Conservation (phyloP, 37 sponge, comb jelly and placozoan species). For the Halichondria panicea region DNA sequence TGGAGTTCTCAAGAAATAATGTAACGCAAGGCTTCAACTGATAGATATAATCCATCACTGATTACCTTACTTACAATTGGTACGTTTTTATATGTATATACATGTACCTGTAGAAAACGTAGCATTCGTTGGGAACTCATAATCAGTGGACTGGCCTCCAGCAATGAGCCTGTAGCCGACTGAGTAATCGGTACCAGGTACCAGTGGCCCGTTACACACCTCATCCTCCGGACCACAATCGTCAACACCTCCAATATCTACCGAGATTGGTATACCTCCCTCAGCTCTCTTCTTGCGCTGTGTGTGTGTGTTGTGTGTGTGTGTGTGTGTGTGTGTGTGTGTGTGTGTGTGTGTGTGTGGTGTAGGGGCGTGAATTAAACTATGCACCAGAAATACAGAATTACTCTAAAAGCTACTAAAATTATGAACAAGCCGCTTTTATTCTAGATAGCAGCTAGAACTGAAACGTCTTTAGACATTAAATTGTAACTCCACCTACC, state of each 20-base stretch:
- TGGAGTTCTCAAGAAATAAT: too few species aligned
- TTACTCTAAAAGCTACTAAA: too few species aligned
- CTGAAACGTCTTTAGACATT: too few species aligned
- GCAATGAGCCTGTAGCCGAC: conserved; percentile 34
- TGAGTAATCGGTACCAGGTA: conserved; percentile 27
- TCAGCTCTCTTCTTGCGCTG: background rate
- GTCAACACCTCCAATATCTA: conserved; percentile 6
- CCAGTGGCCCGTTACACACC: conserved; percentile 64
- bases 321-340: conserved; percentile 26
- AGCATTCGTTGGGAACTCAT: background rate
- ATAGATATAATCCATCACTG: background rate
- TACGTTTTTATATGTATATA: too few species aligned
- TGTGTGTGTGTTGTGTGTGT: too few species aligned
- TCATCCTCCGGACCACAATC: conserved; percentile 23
- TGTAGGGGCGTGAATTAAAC: too few species aligned
- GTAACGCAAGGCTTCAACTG: background rate
- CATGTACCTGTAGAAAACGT: conserved; percentile 10
- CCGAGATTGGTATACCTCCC: background rate
- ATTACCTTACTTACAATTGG: background rate
- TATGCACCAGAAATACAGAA: too few species aligned
- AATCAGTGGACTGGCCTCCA: conserved; percentile 22
- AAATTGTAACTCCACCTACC: too few species aligned
- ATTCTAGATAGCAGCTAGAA: too few species aligned
- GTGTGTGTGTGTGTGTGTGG: conserved; percentile 21
- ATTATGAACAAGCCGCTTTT: too few species aligned